phyloP scores from a whole-genome alignment of 1,140 invertebrate species.

The Drosophila varians region DNA sequence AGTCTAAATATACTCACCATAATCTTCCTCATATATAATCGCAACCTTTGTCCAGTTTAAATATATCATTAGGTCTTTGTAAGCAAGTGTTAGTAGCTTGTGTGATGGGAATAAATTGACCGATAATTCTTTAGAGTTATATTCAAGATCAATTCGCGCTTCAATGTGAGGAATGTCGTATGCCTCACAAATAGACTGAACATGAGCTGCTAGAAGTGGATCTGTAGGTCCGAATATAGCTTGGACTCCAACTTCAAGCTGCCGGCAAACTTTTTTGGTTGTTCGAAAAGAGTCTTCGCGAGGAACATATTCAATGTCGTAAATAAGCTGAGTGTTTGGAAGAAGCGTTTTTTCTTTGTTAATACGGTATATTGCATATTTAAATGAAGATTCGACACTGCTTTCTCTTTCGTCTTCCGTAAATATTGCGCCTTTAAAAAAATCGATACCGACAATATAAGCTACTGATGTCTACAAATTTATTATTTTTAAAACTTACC shows the following conservation, averaged over 20 bases:
- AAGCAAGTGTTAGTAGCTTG: constrained; percentile 92
- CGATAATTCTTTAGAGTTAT: constrained; percentile 90
- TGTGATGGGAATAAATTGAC: constrained; percentile 96
- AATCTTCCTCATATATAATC: constrained; percentile 93
- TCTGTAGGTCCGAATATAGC: constrained; percentile 95
- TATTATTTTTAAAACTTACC: constrained; percentile 31
- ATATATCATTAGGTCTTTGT: constrained; percentile 93
- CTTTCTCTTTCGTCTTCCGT: constrained; percentile 94
- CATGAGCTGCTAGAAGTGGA: constrained; percentile 91
- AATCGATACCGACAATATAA: neutral
- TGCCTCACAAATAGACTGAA: constrained; percentile 95
- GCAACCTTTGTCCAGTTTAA: constrained; percentile 97
- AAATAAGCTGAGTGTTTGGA: constrained; percentile 93
- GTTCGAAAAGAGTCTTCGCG: constrained; percentile 94
- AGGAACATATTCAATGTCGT: constrained; percentile 95
- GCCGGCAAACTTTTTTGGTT: constrained; percentile 95
- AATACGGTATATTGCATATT: constrained; percentile 95
- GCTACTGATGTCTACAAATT: neutral
- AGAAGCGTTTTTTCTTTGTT: constrained; percentile 93
- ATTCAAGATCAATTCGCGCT: constrained; percentile 89
- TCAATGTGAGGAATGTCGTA: constrained; percentile 95
- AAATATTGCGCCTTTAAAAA: constrained; percentile 91
- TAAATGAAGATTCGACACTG: constrained; percentile 93
- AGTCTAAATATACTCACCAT: constrained; percentile 55
- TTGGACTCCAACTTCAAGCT: constrained; percentile 93